Conservation (phyloP, 2,113 vertebrate species). For the Tragelaphus buxtoni region DNA sequence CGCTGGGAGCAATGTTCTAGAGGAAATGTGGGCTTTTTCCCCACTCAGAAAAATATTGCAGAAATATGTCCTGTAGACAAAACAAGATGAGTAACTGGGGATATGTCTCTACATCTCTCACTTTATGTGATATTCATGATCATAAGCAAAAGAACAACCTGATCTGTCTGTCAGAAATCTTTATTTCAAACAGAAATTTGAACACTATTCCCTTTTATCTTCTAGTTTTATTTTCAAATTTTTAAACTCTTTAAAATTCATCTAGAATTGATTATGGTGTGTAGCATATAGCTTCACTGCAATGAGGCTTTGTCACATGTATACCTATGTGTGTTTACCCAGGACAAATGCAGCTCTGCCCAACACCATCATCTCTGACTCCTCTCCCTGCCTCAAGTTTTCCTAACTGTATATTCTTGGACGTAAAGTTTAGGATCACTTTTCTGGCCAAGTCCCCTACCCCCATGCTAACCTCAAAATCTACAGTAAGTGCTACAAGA, state of each 20-base stretch:
- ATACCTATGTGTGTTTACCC: neutral
- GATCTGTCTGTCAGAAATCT: neutral
- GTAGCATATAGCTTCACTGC: neutral
- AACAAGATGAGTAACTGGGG: neutral
- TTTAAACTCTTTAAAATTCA: neutral
- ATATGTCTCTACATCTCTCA: neutral
- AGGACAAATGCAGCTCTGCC: neutral
- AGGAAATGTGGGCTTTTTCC: neutral
- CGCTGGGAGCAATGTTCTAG: neutral
- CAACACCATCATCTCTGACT: neutral
- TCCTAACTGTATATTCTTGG: neutral
- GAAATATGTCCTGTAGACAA: constrained; percentile 7
- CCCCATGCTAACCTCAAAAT: neutral
- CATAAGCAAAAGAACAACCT: neutral
- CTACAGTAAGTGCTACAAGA: neutral
- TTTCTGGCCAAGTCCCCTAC: neutral
- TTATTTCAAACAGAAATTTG: neutral
- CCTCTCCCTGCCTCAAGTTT: neutral
- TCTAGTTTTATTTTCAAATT: neutral
- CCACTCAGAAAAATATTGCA: neutral
- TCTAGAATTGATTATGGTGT: neutral
- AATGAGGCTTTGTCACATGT: neutral
- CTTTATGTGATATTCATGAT: neutral
- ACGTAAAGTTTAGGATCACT: neutral
- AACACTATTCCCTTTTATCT: neutral